phyloP scores from a whole-genome alignment of 2,888 invertebrate genomes.

The Reticulitermes lucifugus region DNA sequence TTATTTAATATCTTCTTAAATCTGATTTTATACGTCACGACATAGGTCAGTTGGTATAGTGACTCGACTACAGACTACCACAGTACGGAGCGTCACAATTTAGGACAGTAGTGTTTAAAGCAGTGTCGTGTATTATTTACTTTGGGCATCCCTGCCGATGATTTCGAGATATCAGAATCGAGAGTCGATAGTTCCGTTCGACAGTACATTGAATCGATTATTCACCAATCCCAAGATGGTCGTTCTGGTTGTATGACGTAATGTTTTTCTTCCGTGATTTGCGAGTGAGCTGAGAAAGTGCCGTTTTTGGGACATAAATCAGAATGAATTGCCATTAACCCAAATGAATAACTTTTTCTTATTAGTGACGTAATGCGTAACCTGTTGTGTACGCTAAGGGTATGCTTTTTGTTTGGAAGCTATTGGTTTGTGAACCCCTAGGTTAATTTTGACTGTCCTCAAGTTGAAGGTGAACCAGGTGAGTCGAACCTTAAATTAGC shows the following conservation, averaged over 20 bases:
- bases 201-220: constrained; percentile 54
- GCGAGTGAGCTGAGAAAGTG: constrained; percentile 38
- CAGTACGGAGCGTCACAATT: too few relatives aligned
- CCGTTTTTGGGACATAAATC: neutral
- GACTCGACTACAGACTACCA: too few relatives aligned
- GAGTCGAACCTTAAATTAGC: constrained; percentile 42
- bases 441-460: constrained; percentile 51
- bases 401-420: neutral
- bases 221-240: constrained; percentile 64
- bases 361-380: neutral
- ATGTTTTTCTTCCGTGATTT: constrained; percentile 49
- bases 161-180: neutral
- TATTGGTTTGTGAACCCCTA: constrained; percentile 43
- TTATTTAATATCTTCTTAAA: too few relatives aligned
- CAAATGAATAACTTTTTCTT: neutral
- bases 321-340: constrained; percentile 28
- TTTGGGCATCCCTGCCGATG: too few relatives aligned
- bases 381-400: neutral
- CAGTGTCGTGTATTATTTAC: too few relatives aligned
- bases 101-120: too few relatives aligned
- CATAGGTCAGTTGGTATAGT: too few relatives aligned
- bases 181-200: constrained; percentile 3
- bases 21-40: too few relatives aligned
- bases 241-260: constrained; percentile 48
- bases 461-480: constrained; percentile 51